Conservation (phyloP, 30 jellyfish, hydroid and myxozoan genomes). For the Turritopsis rubra region DNA sequence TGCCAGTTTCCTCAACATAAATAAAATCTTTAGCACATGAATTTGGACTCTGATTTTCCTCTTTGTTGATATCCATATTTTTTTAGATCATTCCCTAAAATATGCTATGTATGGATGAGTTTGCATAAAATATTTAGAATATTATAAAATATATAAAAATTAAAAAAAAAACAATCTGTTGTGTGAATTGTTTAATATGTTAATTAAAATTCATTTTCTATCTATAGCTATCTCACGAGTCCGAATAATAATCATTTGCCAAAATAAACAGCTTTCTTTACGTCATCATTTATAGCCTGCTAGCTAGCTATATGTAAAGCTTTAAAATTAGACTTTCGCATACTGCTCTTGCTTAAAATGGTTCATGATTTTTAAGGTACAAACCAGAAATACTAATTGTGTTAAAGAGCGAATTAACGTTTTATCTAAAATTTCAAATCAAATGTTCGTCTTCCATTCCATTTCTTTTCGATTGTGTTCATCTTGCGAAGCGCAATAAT, state of each 20-base stretch:
- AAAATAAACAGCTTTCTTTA: not conserved
- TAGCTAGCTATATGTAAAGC: not conserved
- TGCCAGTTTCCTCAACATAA: not conserved
- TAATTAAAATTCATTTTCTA: no score
- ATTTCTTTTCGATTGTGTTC: not conserved
- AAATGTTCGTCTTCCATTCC: not conserved
- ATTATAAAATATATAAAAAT: no score
- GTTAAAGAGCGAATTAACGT: no score
- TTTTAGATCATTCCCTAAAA: not conserved
- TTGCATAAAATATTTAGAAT: no score
- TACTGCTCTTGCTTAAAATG: not conserved
- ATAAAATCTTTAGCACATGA: constrained; percentile 11
- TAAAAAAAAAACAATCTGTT: no score
- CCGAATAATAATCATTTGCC: not conserved
- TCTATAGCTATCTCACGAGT: no score
- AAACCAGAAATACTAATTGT: not conserved
- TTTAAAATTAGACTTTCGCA: not conserved
- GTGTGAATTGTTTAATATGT: no score
- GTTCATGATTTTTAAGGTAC: not conserved
- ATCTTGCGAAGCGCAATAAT: not conserved
- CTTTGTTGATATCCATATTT: not conserved
- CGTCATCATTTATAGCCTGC: no score
- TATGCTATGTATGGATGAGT: no score
- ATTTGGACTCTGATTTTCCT: not conserved
- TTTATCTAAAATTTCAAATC: no score